phyloP scores from a whole-genome alignment of 2,888 invertebrate genomes.

The Mesoligia furuncula region DNA sequence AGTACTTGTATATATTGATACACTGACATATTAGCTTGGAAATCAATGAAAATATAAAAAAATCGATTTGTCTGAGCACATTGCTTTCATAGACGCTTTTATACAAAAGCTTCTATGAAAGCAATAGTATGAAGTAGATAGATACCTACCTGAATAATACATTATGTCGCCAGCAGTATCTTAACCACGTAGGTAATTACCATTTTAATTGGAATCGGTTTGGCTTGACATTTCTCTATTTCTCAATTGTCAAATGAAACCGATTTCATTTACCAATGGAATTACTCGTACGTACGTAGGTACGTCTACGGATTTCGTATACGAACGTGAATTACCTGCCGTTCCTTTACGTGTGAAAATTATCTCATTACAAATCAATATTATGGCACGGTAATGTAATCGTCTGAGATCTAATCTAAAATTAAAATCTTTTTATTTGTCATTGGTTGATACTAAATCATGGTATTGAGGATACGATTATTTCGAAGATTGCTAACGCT shows the following conservation, averaged over 20 bases:
- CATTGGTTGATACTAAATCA: conserved; percentile 9
- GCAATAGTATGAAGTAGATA: background rate
- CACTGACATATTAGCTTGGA: conserved; percentile 28
- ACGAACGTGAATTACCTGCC: conserved; percentile 9
- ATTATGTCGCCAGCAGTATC: conserved; percentile 11
- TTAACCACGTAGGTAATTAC: conserved; percentile 38
- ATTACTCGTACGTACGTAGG: conserved; percentile 39
- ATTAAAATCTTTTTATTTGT: conserved; percentile 8
- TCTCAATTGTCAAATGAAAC: conserved; percentile 57
- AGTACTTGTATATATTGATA: conserved; percentile 52
- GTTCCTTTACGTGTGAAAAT: background rate
- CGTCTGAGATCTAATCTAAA: conserved; percentile 14
- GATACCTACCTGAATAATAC: conserved; percentile 7
- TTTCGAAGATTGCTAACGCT: conserved; percentile 2
- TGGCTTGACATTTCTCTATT: conserved; percentile 41
- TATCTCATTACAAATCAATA: conserved; percentile 10
- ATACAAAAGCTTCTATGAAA: background rate
- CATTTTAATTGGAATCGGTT: conserved; percentile 53
- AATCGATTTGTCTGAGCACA: conserved; percentile 30
- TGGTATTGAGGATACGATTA: background rate
- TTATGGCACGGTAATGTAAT: background rate
- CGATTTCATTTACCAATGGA: conserved; percentile 39
- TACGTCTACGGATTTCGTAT: conserved; percentile 24
- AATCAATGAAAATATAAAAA: conserved; percentile 14
- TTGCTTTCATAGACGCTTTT: conserved; percentile 19